A percentile compares a stretch with the other conserved stretches of the same genome.
Evolutionary conservation across 2,113 vertebrate species (phyloP).

Genomic region (Pteruthius melanotis): DNA sequence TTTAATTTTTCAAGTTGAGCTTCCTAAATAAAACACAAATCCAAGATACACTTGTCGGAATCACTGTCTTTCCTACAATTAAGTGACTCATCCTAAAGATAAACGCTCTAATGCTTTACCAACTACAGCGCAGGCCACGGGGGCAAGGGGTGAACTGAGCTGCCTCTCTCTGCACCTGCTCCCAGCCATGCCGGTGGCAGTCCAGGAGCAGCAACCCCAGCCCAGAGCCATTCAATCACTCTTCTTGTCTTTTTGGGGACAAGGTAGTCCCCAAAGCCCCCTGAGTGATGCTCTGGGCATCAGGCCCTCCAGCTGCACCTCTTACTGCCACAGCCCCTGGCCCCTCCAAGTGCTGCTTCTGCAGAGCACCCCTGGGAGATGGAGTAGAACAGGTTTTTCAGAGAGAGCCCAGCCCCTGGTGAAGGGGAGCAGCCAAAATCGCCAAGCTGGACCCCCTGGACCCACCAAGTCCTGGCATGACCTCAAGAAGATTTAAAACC

Average conservation of each 20-base stretch:
- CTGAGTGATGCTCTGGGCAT: not conserved
- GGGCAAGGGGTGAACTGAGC: not conserved
- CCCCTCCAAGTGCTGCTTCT: not conserved
- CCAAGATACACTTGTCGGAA: not conserved
- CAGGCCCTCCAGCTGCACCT: not conserved
- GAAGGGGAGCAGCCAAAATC: not conserved
- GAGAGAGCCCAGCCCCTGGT: rapidly evolving
- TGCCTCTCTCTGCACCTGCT: rapidly evolving
- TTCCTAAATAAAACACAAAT: not conserved
- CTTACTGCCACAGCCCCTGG: rapidly evolving
- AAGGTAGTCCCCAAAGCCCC: not conserved
- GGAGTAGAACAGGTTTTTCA: not conserved
- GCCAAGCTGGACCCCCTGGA: too few relatives aligned
- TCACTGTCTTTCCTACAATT: not conserved
- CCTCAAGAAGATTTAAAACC: too few relatives aligned
- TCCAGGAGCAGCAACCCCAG: not conserved
- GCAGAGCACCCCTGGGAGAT: too few relatives aligned
- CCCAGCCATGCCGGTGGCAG: rapidly evolving
- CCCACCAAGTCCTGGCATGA: rapidly evolving
- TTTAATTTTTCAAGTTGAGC: not conserved
- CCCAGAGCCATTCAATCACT: rapidly evolving
- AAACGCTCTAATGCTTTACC: rapidly evolving
- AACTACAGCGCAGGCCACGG: not conserved
- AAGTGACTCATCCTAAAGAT: not conserved
- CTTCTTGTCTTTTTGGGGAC: too few relatives aligned